These are phyloP conservation scores for Ginglymostoma cirratum DNA, from an alignment of 2,113 vertebrate genomes.

Conservation along the genomic window DNA sequence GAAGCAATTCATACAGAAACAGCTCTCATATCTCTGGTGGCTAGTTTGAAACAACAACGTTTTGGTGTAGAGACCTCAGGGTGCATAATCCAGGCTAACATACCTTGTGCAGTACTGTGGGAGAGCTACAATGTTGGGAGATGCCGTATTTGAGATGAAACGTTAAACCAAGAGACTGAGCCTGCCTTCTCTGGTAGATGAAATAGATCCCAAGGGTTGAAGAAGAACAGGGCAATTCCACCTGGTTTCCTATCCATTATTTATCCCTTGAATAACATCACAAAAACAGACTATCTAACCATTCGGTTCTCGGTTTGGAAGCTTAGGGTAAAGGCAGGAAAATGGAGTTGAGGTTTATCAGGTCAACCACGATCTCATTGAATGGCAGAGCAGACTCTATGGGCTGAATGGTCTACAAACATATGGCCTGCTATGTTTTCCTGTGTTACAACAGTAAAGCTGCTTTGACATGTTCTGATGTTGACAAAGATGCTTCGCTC, in stretches of 20 bases:
- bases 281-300: too few relatives aligned
- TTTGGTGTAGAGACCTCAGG: not conserved
- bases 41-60: not conserved
- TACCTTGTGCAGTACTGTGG: not conserved
- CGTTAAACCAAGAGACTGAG: not conserved
- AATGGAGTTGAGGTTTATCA: too few relatives aligned
- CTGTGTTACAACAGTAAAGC: not conserved
- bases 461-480: not conserved
- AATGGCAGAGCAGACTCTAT: too few relatives aligned
- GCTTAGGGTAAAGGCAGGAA: too few relatives aligned
- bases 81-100: not conserved
- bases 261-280: not conserved
- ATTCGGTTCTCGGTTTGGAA: not conserved
- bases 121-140: not conserved
- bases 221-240: not conserved
- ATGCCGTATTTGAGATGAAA: too few relatives aligned
- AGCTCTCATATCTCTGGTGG: not conserved
- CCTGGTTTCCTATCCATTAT: not conserved
- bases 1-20: not conserved
- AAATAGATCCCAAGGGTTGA: not conserved
- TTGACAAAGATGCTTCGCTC: not conserved
- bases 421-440: too few relatives aligned
- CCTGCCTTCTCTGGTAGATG: not conserved
- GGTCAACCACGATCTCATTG: too few relatives aligned
- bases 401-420: too few relatives aligned